Conservation (phyloP, 2,888 invertebrate species). For the Macrostomum cliftonense region DNA sequence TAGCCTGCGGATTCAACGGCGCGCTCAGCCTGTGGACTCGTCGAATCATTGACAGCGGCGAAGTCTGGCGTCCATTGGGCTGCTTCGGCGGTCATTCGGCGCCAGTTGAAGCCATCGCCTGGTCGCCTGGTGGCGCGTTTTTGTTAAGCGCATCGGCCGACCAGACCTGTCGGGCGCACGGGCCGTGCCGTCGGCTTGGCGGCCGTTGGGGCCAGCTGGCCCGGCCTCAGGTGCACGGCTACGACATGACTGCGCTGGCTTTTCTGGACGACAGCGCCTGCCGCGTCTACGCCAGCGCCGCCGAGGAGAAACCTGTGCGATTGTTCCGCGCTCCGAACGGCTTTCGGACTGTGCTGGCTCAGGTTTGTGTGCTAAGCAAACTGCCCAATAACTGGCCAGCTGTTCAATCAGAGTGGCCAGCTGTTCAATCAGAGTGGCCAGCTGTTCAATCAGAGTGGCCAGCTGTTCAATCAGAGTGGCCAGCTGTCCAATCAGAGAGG, state of each 20-base stretch:
- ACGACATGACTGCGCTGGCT: conserved; percentile 64
- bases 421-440: no score
- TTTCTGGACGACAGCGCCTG: conserved; percentile 41
- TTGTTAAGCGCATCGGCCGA: conserved; percentile 59
- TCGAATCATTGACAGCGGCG: not conserved
- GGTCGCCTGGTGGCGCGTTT: conserved; percentile 59
- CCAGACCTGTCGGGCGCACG: conserved; percentile 75
- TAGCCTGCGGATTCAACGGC: conserved; percentile 76
- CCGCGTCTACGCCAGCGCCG: conserved; percentile 62
- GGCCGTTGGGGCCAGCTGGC: conserved; percentile 71
- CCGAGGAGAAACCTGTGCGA: conserved; percentile 81
- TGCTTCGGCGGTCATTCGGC: conserved; percentile 56
- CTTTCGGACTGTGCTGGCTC: not conserved
- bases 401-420: no score
- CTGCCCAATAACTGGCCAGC: no score
- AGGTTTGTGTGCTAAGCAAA: no score
- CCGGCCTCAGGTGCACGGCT: conserved; percentile 88
- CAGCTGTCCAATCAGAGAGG: no score
- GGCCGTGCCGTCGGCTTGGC: conserved; percentile 48
- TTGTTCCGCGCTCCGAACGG: conserved; percentile 59
- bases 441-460: no score
- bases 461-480: no score
- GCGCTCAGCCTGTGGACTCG: conserved; percentile 43
- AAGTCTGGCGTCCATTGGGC: conserved; percentile 32
- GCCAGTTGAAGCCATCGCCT: conserved; percentile 60